Conservation (phyloP, 2,113 vertebrate species). For the Pyxicephalus adspersus region DNA sequence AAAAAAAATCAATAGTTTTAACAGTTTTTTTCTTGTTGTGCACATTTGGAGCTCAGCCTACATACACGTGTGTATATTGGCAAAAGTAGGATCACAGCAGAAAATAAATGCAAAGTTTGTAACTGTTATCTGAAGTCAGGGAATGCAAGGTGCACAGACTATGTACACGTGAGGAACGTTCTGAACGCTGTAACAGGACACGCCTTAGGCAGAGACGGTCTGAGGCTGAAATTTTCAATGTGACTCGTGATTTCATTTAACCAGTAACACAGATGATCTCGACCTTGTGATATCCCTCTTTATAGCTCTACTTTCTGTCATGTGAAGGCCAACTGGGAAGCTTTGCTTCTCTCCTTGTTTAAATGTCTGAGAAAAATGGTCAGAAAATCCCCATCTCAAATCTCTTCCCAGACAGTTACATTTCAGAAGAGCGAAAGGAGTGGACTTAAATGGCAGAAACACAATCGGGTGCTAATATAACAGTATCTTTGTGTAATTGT, state of each 20-base stretch:
- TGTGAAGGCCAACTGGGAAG: neutral
- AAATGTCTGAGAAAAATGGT: neutral
- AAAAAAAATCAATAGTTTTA: no score
- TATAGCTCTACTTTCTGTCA: constrained; percentile 3
- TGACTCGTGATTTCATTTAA: constrained; percentile 43
- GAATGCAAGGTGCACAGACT: neutral
- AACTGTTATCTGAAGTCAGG: neutral
- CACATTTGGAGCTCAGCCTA: no score
- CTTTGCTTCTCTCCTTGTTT: constrained; percentile 5
- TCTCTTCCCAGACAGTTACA: constrained; percentile 9
- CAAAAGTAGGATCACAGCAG: neutral
- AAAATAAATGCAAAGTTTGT: neutral
- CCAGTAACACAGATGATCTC: neutral
- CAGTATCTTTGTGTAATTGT: constrained; percentile 19
- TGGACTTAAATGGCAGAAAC: neutral
- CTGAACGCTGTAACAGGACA: neutral
- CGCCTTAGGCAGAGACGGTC: constrained; percentile 1
- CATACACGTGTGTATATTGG: neutral
- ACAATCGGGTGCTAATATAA: neutral
- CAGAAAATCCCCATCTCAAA: neutral
- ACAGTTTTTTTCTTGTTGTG: no score
- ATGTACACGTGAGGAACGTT: neutral
- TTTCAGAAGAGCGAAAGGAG: neutral
- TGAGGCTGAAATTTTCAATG: neutral
- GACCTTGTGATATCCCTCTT: constrained; percentile 2